Conservation (phyloP, 2,113 vertebrate genomes). For the Mustelus asterias region DNA sequence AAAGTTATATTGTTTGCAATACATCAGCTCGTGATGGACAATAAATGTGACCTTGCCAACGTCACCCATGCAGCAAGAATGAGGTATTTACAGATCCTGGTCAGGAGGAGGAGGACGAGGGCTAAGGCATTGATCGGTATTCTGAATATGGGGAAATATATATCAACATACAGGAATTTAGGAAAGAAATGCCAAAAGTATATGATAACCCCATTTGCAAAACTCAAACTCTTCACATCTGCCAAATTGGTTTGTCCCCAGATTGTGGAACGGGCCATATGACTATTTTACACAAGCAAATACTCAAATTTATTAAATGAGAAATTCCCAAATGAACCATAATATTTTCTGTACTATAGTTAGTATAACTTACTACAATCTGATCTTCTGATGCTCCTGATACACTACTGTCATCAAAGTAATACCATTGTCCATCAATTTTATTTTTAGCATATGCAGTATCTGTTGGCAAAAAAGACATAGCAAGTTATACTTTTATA, state of each 20-base stretch:
- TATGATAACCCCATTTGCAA: not conserved
- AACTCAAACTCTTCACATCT: not conserved
- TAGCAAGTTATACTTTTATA: not conserved
- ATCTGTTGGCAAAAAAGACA: slow-evolving; percentile 60
- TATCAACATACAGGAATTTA: not conserved
- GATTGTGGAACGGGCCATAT: not conserved
- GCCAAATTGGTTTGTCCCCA: not conserved
- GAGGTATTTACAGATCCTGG: not conserved
- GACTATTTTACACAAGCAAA: not conserved
- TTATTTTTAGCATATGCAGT: slow-evolving; percentile 91
- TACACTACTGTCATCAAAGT: slow-evolving; percentile 91
- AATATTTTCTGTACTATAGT: not conserved
- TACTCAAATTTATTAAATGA: not conserved
- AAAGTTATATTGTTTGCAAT: not conserved
- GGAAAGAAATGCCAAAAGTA: not conserved
- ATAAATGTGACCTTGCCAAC: not conserved
- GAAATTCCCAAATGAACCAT: not conserved
- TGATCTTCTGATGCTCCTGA: slow-evolving; percentile 86
- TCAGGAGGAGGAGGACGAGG: not conserved
- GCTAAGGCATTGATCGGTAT: not conserved
- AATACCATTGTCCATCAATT: slow-evolving; percentile 82
- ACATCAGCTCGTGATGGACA: not conserved
- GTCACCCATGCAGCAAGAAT: not conserved
- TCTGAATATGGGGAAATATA: not conserved
- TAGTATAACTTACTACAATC: slow-evolving; percentile 78